Evolutionary conservation across 2,888 invertebrate genomes (phyloP), one percentile per base, ranked within the genome.

Genomic region (Kryphioiulus occultus): DNA sequence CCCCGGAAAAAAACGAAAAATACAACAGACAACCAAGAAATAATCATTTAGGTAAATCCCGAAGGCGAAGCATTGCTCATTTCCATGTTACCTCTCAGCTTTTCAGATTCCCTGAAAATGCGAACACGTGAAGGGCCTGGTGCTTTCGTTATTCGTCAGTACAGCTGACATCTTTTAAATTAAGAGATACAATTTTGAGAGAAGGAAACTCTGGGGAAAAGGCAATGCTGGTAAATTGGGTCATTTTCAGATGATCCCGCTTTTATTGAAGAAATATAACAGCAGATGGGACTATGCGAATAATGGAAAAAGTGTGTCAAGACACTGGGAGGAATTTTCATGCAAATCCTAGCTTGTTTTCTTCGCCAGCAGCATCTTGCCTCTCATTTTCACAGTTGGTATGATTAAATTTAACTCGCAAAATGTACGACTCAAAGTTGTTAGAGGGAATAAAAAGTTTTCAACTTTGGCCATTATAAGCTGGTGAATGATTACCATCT

Each of bases 201-300:
- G 44, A 44, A 44, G 44, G 44, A 44, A 44, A 44, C 44, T 44
- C 44, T 4, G 44, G 44, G 44, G 44, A 78, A 78, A 19, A 12
- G 9, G 30, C 30, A 19, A 19, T 26, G 30, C 30, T 78, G 78
- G 78, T 22, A 78, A 26, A 26, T 78, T 30, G 30, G 78, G 78
- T 78, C 78, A 78, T 78, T 78, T 78, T 12, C 78, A 30, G 78
- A 78, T 78, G 78, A 78, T 78, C 78, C 68, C 15, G 26, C 22
- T 78, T 78, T 78, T 78, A 78, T 78, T 78, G 78, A 19, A 78
- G 78, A 9, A 78, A 78, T 30, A 78, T 78, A 78, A 78, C 22
- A 78, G 78, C 78, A 78, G 78, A 78, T 78, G 78, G 22, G 78
- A 30, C 78, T 26, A 5, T 12, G 26, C 15, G 9, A 22, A 78